phyloP scores from a whole-genome alignment of 1,140 invertebrate genomes.

The Drosophila nannoptera region DNA sequence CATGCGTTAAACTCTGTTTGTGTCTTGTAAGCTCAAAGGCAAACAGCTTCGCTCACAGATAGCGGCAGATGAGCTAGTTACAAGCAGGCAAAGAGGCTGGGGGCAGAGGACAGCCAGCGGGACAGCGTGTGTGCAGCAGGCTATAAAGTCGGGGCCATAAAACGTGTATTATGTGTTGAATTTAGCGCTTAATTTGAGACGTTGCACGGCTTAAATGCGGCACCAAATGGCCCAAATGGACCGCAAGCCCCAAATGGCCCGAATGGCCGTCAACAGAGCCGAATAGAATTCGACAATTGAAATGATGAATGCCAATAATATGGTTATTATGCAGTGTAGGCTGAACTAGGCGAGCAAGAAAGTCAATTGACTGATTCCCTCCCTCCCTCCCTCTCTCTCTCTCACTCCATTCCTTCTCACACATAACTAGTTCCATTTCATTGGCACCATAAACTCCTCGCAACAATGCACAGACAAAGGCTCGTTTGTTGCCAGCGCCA shows the following conservation, averaged over 20 bases:
- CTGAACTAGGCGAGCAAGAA: no score
- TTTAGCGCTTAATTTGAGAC: slow-evolving; percentile 58
- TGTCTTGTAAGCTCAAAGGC: slow-evolving; percentile 57
- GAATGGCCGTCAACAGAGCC: slow-evolving; percentile 4
- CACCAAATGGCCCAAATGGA: slow-evolving; percentile 13
- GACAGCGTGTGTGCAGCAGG: slow-evolving; percentile 9
- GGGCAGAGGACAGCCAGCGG: slow-evolving; percentile 3
- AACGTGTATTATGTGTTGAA: slow-evolving; percentile 68
- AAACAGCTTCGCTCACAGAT: slow-evolving; percentile 59
- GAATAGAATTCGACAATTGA: slow-evolving; percentile 6
- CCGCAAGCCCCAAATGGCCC: slow-evolving; percentile 9
- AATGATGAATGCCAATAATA: not conserved
- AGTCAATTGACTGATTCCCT: not conserved
- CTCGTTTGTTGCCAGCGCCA: not conserved
- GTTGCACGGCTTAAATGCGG: slow-evolving; percentile 27
- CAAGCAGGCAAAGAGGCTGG: not conserved
- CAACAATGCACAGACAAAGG: slow-evolving; percentile 11
- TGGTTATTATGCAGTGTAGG: not conserved
- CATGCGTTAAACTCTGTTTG: slow-evolving; percentile 52
- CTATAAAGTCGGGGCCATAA: slow-evolving; percentile 59
- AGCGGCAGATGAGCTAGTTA: slow-evolving; percentile 12
- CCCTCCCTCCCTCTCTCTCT: not conserved
- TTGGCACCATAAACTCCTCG: not conserved
- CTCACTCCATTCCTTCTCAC: not conserved
- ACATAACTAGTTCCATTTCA: not conserved